Conservation (phyloP, 2,113 vertebrate species). For the Anas platyrhynchos region DNA sequence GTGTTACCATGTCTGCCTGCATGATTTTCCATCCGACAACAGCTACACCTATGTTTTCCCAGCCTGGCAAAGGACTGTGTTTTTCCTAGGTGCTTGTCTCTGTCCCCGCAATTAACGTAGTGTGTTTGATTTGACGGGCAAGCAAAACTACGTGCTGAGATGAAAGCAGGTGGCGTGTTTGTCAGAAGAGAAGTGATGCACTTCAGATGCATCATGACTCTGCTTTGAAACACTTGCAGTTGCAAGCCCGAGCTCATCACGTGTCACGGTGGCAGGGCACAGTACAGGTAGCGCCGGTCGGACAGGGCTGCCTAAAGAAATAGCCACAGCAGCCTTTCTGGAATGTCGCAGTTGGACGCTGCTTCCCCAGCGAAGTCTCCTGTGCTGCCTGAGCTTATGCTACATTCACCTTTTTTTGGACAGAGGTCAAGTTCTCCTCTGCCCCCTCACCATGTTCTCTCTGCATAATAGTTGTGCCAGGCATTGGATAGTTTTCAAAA, state of each 20-base stretch:
- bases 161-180: background rate
- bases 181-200: background rate
- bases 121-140: background rate
- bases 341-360: background rate
- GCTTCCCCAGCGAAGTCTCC: background rate
- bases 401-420: background rate
- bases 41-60: background rate
- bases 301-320: background rate
- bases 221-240: background rate
- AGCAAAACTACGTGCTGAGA: background rate
- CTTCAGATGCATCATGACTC: background rate
- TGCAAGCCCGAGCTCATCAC: background rate
- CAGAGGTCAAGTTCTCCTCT: background rate
- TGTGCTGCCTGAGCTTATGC: background rate
- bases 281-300: background rate
- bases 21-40: background rate
- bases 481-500: background rate
- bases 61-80: rapidly evolving
- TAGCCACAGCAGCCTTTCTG: background rate
- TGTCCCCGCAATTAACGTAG: background rate
- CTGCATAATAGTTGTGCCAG: rapidly evolving
- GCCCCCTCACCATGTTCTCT: background rate
- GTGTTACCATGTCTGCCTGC: background rate
- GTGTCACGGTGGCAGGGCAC: background rate
- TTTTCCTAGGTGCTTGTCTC: background rate